Percentiles rank a stretch among this genome's conserved stretches.
phyloP scores from a whole-genome alignment of 1,140 invertebrate species.

The Nephila pilipes region DNA sequence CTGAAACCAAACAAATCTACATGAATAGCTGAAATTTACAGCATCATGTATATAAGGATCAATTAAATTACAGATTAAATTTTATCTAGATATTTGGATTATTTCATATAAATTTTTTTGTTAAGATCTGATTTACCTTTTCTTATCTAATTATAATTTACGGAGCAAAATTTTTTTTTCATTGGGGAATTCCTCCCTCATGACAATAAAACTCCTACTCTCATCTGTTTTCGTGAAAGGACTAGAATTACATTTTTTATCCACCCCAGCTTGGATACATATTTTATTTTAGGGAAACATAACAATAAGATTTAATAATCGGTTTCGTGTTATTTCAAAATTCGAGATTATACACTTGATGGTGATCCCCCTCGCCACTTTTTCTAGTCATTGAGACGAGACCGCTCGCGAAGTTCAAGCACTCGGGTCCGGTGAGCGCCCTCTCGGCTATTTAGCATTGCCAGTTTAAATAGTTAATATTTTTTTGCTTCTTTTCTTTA shows the following conservation, averaged over 20 bases:
- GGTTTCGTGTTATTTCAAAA: not conserved
- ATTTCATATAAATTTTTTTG: no score
- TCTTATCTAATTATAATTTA: no score
- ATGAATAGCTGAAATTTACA: no score
- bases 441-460: not conserved
- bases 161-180: no score
- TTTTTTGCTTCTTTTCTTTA: not conserved
- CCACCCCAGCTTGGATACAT: not conserved
- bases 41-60: no score
- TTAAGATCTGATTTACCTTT: no score
- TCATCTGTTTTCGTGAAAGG: no score
- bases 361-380: not conserved
- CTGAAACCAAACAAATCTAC: no score
- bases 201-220: no score
- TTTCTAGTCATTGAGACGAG: not conserved
- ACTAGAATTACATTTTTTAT: not conserved
- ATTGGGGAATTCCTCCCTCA: no score
- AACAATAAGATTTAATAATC: not conserved
- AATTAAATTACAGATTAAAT: no score
- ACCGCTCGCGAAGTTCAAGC: not conserved
- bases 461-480: constrained; percentile 3
- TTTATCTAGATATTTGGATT: no score
- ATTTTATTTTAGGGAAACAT: not conserved
- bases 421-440: not conserved
- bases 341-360: not conserved